A percentile compares a stretch with the other conserved stretches of the same genome.
These are phyloP conservation scores for Pseudachorutes palmiensis DNA, from an alignment of 1,140 invertebrate genomes.

Conservation along the genomic window DNA sequence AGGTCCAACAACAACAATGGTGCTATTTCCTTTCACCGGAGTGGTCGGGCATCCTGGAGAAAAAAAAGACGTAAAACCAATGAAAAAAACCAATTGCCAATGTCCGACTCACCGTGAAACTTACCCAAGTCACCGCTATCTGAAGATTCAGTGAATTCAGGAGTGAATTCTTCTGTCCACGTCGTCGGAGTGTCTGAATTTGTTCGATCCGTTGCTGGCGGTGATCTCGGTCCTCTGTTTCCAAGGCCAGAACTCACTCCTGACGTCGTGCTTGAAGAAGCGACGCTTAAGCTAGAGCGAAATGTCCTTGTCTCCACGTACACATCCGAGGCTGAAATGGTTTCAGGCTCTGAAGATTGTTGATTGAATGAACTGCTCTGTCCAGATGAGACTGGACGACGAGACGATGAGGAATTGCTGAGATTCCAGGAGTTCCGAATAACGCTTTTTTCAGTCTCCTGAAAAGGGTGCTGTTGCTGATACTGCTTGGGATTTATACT, in stretches of 20 bases:
- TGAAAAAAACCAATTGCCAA: too few species aligned
- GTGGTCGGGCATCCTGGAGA: conserved; percentile 26
- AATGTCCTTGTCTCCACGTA: conserved; percentile 53
- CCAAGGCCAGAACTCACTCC: conserved; percentile 47
- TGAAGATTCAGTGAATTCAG: conserved; percentile 91
- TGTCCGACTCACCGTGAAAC: too few species aligned
- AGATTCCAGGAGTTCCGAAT: conserved; percentile 5
- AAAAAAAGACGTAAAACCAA: too few species aligned
- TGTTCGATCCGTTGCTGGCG: conserved; percentile 62
- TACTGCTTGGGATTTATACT: not conserved
- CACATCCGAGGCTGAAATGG: conserved; percentile 49
- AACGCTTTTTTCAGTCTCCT: not conserved
- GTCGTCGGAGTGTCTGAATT: conserved; percentile 65
- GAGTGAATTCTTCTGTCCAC: conserved; percentile 89
- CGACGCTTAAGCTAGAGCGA: conserved; percentile 58
- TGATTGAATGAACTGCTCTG: conserved; percentile 11
- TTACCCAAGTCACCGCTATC: conserved; percentile 80
- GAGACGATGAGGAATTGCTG: not conserved
- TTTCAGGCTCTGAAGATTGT: conserved; percentile 22
- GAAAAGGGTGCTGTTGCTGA: not conserved
- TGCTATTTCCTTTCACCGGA: conserved; percentile 21
- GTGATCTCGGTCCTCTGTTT: conserved; percentile 61
- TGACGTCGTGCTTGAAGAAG: conserved; percentile 49
- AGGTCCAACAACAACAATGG: too few species aligned
- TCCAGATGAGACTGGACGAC: conserved; percentile 9